Evolutionary conservation across 2,888 invertebrate genomes (phyloP), one percentile per base, ranked within the genome.

Genomic region (Pseudolycoriella hygida): DNA sequence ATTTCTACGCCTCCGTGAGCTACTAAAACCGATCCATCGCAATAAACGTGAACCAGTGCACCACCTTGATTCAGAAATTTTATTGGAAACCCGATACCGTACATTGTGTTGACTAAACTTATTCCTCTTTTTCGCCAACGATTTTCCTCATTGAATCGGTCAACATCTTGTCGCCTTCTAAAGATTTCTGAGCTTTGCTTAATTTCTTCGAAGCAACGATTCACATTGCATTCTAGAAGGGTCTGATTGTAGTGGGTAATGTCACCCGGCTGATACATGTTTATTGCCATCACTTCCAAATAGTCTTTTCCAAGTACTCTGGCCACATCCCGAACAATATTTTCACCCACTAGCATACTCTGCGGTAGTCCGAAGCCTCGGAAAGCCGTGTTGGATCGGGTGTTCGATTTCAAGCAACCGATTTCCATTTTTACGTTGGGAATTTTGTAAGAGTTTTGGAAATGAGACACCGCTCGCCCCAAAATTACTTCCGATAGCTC

Each of bases 301-400:
- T 73, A 66, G 52, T 77, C 74, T 51, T 76, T 74, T 1, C 73
- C 71, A 17, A 89, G 66, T 53, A 70, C 73, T 30, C 70, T 70
- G 1, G 92, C 88, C 12, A 90, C 70, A 51, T 86, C 78, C 49
- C 80, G 70, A 34, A 87, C 72, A 53, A 87, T 79, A 52, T 70
- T 74, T 64, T 93, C 93, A 0, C 76, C 82, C 2, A 80, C 74
- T 57, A 85, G 82, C 88, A 90, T 88, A 20, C 83, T 89, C 59
- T 92, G 92, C 0, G 92, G 92, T 0, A 80, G 88, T 5, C 92
- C 92, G 56, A 90, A 92, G 2, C 90, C 90, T 54, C 94, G 70
- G 57, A 93, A 94, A 0, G 94, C 94, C 0, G 93, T 94, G 59
- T 90, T 90, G 0, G 90, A 89, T 0, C 90, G 80, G 43, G 88